Evolutionary conservation across 2,113 vertebrate genomes (phyloP).

Genomic region (Burhinus oedicnemus): DNA sequence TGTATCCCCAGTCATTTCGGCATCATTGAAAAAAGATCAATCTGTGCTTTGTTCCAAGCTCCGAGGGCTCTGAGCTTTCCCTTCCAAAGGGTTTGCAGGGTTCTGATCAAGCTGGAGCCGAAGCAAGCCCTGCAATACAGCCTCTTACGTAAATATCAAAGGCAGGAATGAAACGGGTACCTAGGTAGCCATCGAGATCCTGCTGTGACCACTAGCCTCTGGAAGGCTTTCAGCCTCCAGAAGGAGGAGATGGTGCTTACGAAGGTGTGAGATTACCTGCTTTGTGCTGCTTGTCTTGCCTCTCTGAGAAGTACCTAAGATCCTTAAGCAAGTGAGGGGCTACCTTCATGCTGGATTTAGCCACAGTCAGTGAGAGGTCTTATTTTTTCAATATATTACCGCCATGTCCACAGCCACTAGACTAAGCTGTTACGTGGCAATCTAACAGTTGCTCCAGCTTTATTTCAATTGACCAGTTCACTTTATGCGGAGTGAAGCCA

Average conservation of each 20-base stretch:
- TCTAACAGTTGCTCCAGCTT: background rate
- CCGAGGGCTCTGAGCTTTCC: accelerated
- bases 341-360: background rate
- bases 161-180: background rate
- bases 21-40: background rate
- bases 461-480: background rate
- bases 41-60: too few relatives aligned
- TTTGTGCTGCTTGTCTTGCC: background rate
- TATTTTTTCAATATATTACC: background rate
- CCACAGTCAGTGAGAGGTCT: background rate
- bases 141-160: accelerated
- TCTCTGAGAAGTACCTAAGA: background rate
- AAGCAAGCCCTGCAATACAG: background rate
- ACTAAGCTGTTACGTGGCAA: background rate
- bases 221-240: background rate
- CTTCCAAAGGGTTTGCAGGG: background rate
- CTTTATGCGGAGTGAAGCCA: background rate
- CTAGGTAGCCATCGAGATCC: background rate
- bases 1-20: background rate
- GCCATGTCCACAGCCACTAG: background rate
- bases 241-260: background rate
- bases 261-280: background rate
- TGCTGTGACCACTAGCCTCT: background rate
- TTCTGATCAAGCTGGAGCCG: accelerated
- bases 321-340: background rate